Base-by-base conservation (phyloP, 1,140 invertebrate genomes). In the Pteromalus puparum region DNA sequence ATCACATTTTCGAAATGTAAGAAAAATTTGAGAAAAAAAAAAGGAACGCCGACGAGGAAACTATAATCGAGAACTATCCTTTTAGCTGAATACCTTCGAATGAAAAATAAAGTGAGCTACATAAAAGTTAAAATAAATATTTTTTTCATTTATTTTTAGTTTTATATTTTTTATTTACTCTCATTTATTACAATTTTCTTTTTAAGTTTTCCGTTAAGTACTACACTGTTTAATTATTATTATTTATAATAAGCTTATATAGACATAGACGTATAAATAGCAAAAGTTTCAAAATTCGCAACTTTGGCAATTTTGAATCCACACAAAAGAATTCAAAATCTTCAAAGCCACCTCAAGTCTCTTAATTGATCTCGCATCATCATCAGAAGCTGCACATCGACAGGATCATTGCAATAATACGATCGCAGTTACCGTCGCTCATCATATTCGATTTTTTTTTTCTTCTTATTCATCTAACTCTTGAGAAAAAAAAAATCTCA, bases 111-210 rank as follows among this genome's bases (percentile, higher is more conserved):
- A 85, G 67, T 78, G 80, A 85, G 75, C 84, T 85, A 78, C 82
- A 78, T 72, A 77, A 76, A 85, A 82, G n/a, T 80, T 81, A 65
- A 28, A 78, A 85, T 76, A 82, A 78, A 76, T 21, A 77, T 75
- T 81, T 68, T 85, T 82, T 85, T 85, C 79, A 85, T 85, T 85
- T 81, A 77, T 82, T 85, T 85, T 81, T 76, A 42, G 53, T 76
- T 83, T 74, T 73, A 48, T 26, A 34, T 68, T 70, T 46, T 65
- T 65, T 53, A 24, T 30, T 61, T 28, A 61, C 48, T 18, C 18
- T 61, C 18, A 18, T 21, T 53, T 18, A 18, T 1, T 61, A 46
- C 42, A 13, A 46, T 46, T 46, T 46, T 46, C 42, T 46, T 9
- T 48, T 61, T 53, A 53, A n/a, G n/a, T n/a, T 15, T 53, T 53